These are phyloP conservation scores for Odontomachus brunneus DNA, from an alignment of 1,140 invertebrate genomes.

Conservation along the genomic window DNA sequence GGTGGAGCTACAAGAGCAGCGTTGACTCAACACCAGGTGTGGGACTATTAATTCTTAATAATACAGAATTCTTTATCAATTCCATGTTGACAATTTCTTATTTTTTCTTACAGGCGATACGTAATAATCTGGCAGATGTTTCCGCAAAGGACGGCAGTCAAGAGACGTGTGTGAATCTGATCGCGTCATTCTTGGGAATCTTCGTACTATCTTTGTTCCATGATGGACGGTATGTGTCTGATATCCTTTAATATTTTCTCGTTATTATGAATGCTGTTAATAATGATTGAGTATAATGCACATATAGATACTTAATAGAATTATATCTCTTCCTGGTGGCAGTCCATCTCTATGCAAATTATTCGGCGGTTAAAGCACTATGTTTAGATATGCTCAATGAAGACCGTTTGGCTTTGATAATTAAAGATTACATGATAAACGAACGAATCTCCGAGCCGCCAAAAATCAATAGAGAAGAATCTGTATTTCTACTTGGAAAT, in stretches of 20 bases:
- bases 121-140: slow-evolving; percentile 96
- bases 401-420: slow-evolving; percentile 89
- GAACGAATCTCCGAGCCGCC: slow-evolving; percentile 84
- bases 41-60: slow-evolving; percentile 12
- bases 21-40: slow-evolving; percentile 94
- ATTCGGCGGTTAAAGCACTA: slow-evolving; percentile 91
- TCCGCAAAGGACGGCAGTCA: slow-evolving; percentile 98
- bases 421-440: slow-evolving; percentile 87
- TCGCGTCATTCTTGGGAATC: slow-evolving; percentile 92
- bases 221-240: slow-evolving; percentile 83
- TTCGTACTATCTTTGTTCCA: slow-evolving; percentile 90
- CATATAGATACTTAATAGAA: slow-evolving; percentile 87
- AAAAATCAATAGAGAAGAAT: slow-evolving; percentile 87
- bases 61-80: background rate
- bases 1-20: slow-evolving; percentile 96
- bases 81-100: background rate
- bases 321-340: slow-evolving; percentile 91
- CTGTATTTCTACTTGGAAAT: slow-evolving; percentile 86
- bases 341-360: slow-evolving; percentile 95
- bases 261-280: slow-evolving; percentile 42
- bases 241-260: slow-evolving; percentile 4
- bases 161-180: slow-evolving; percentile 97
- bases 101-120: slow-evolving; percentile 88
- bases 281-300: slow-evolving; percentile 57
- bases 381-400: slow-evolving; percentile 93